A percentile compares a stretch with the other conserved stretches of the same genome.
Evolutionary conservation across 2,888 invertebrate species (phyloP).

Genomic region (Tridacna gigas): DNA sequence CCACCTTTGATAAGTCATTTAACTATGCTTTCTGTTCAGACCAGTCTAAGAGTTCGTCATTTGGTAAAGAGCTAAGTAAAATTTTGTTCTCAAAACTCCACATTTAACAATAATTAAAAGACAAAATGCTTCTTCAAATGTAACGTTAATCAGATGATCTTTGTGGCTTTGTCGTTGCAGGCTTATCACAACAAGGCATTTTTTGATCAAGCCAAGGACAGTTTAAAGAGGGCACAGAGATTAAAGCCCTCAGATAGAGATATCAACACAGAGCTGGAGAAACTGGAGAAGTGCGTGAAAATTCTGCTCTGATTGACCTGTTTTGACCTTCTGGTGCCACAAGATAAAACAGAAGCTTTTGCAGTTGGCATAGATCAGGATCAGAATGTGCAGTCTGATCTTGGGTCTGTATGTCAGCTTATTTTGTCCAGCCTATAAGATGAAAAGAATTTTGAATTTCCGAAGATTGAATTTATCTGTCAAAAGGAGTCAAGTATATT

Average conservation of each 20-base stretch:
- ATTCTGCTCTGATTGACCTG: not conserved
- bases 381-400: not conserved
- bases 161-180: conserved; percentile 30
- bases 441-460: not conserved
- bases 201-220: conserved; percentile 71
- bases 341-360: not conserved
- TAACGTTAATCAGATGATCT: not conserved
- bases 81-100: no score
- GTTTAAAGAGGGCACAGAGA: conserved; percentile 71
- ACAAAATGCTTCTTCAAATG: no score
- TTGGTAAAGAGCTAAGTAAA: no score
- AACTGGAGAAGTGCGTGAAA: conserved; percentile 69
- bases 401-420: not conserved
- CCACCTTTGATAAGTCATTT: no score
- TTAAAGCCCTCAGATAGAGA: conserved; percentile 56
- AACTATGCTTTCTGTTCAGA: no score
- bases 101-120: no score
- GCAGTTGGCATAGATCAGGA: not conserved
- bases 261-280: conserved; percentile 68
- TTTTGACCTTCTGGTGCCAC: not conserved
- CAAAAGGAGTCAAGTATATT: not conserved
- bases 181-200: conserved; percentile 74
- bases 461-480: no score
- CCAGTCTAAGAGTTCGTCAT: no score
- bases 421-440: not conserved